A percentile compares a stretch with the other conserved stretches of the same genome.
These are phyloP conservation scores for Heloderma charlesbogerti DNA, from an alignment of 2,113 vertebrate genomes.

Conservation along the genomic window DNA sequence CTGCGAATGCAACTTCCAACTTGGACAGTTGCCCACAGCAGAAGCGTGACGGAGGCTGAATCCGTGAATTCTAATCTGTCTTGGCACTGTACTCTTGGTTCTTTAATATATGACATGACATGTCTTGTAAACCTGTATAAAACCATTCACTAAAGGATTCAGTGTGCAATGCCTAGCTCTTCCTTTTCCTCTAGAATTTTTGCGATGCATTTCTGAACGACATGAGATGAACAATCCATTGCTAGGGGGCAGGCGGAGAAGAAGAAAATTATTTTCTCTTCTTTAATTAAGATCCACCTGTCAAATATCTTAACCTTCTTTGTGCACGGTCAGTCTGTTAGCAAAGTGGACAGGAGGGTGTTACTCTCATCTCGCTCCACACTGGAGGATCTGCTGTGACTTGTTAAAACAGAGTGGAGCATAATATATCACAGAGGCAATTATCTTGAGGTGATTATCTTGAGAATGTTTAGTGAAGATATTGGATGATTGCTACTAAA, in stretches of 20 bases:
- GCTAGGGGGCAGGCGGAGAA: background rate
- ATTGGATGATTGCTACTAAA: background rate
- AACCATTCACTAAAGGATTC: slow-evolving; percentile 12
- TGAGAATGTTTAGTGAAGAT: background rate
- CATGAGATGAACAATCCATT: background rate
- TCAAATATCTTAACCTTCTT: background rate
- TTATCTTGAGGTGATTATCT: background rate
- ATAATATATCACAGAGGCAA: background rate
- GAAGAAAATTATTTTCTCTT: background rate
- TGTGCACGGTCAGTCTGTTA: background rate
- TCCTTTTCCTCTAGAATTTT: background rate
- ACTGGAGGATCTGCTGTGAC: background rate
- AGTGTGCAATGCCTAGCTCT: background rate
- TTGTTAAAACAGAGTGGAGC: background rate
- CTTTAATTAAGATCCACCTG: too few relatives aligned
- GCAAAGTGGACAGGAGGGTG: background rate
- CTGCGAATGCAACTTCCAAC: background rate
- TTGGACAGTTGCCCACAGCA: background rate
- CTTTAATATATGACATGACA: slow-evolving; percentile 31
- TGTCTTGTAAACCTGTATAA: slow-evolving; percentile 24
- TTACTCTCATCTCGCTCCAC: background rate
- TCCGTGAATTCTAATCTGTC: slow-evolving; percentile 3
- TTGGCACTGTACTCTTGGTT: slow-evolving; percentile 1
- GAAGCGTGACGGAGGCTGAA: background rate
- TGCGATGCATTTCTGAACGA: background rate